A percentile compares a stretch with the other conserved stretches of the same genome.
phyloP scores from a whole-genome alignment of 2,888 invertebrate genomes.

The Mesorhabditis spiculigera region DNA sequence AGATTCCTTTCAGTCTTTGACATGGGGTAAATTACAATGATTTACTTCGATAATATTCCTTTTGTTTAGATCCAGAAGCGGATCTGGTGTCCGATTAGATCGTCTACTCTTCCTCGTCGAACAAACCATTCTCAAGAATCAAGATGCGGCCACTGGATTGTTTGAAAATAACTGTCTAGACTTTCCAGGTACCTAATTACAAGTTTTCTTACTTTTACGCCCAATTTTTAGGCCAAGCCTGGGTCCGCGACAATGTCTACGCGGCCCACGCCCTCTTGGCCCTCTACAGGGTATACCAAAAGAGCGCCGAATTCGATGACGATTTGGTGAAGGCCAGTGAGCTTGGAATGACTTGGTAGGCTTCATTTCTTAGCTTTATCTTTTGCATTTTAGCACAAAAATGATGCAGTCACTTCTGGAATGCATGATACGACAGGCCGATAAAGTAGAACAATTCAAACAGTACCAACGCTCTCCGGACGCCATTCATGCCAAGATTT shows the following conservation, averaged over 20 bases:
- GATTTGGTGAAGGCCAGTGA: slow-evolving; percentile 98
- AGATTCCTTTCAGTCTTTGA: background rate
- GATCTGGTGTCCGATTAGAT: slow-evolving; percentile 74
- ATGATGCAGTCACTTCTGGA: slow-evolving; percentile 77
- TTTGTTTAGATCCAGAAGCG: slow-evolving; percentile 61
- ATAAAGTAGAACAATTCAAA: slow-evolving; percentile 95
- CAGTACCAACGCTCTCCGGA: slow-evolving; percentile 77
- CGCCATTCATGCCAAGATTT: slow-evolving; percentile 90
- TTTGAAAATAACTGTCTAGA: slow-evolving; percentile 73
- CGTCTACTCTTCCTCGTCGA: slow-evolving; percentile 92
- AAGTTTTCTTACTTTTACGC: slow-evolving; percentile 61
- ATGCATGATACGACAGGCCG: slow-evolving; percentile 97
- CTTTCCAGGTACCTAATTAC: slow-evolving; percentile 41
- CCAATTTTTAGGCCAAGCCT: slow-evolving; percentile 75
- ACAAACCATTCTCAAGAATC: slow-evolving; percentile 84
- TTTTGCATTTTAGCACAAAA: slow-evolving; percentile 68
- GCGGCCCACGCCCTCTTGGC: slow-evolving; percentile 97
- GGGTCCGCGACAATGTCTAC: slow-evolving; percentile 97
- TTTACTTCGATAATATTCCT: background rate
- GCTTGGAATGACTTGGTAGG: slow-evolving; percentile 71
- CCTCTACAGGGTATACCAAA: slow-evolving; percentile 94
- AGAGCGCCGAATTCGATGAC: slow-evolving; percentile 97
- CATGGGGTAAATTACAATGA: background rate
- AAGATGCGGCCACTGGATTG: slow-evolving; percentile 91
- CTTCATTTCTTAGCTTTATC: background rate